A percentile compares a stretch with the other conserved stretches of the same genome.
phyloP scores from a whole-genome alignment of 2,888 invertebrate genomes.

The Lacanobia oleracea region DNA sequence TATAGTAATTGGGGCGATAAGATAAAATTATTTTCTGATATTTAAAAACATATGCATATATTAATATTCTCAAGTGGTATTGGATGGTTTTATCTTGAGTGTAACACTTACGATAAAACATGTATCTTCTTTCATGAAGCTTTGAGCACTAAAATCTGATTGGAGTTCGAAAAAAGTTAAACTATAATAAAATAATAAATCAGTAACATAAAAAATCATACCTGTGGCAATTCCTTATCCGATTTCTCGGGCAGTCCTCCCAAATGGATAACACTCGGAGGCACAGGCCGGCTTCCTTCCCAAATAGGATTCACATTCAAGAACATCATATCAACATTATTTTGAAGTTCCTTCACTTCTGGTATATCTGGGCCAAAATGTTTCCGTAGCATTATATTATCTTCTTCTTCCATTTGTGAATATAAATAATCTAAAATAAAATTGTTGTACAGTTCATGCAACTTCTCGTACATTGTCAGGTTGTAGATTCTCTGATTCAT shows the following conservation, averaged over 20 bases:
- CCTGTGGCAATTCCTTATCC: conserved; percentile 79
- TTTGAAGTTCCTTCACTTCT: conserved; percentile 58
- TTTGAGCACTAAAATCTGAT: neutral
- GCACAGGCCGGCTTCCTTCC: conserved; percentile 76
- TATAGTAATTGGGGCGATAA: neutral
- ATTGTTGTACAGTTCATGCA: conserved; percentile 62
- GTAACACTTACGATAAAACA: too few species aligned
- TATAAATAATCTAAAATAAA: conserved; percentile 36
- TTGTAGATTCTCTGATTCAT: conserved; percentile 65
- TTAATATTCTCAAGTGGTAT: neutral
- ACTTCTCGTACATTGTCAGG: conserved; percentile 70
- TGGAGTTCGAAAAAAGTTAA: neutral
- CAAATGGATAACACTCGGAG: conserved; percentile 81
- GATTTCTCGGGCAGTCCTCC: conserved; percentile 81
- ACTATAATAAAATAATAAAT: too few species aligned
- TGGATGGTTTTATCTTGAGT: neutral
- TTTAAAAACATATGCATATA: neutral
- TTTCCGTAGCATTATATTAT: conserved; percentile 57
- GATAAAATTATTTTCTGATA: neutral
- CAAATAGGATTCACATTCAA: conserved; percentile 80
- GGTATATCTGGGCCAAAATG: conserved; percentile 69
- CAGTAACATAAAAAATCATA: conserved; percentile 51
- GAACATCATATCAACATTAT: conserved; percentile 80
- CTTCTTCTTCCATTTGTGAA: conserved; percentile 22
- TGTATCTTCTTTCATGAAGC: neutral